A percentile compares a stretch with the other conserved stretches of the same genome.
These are phyloP conservation scores for Harmothoe impar DNA, from an alignment of 2,888 invertebrate genomes.

Conservation along the genomic window DNA sequence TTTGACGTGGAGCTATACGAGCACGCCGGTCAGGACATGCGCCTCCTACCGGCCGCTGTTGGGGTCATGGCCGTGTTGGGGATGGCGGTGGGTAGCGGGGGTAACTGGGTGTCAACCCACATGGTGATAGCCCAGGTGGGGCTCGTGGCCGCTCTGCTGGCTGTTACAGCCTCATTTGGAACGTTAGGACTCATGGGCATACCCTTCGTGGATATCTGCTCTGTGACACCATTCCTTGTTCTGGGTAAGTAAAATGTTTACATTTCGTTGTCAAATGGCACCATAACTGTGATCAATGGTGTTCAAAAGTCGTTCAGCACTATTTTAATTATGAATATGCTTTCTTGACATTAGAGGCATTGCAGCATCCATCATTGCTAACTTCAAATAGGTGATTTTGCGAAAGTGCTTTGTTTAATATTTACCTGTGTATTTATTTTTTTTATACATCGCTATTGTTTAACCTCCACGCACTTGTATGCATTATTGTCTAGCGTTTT, in stretches of 20 bases:
- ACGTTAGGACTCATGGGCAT: slow-evolving; percentile 63
- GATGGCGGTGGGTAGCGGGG: slow-evolving; percentile 62
- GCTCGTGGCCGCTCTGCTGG: slow-evolving; percentile 49
- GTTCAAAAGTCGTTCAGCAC: no score
- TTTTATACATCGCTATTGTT: no score
- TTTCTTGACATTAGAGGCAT: no score
- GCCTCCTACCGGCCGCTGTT: slow-evolving; percentile 66
- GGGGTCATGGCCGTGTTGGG: slow-evolving; percentile 66
- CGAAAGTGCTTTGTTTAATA: no score
- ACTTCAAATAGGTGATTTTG: no score
- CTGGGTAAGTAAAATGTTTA: slow-evolving; percentile 73
- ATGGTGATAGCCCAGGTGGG: slow-evolving; percentile 51
- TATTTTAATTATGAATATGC: no score
- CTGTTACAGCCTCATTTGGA: slow-evolving; percentile 56
- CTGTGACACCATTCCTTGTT: slow-evolving; percentile 72
- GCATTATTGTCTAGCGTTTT: no score
- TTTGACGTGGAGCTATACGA: slow-evolving; percentile 71
- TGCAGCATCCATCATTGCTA: no score
- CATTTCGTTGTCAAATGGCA: no score
- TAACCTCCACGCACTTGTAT: no score
- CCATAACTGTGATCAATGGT: no score
- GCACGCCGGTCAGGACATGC: slow-evolving; percentile 66
- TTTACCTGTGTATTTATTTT: no score
- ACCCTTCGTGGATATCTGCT: slow-evolving; percentile 72
- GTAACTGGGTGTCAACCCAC: slow-evolving; percentile 64